Evolutionary conservation across 2,113 vertebrate genomes (phyloP).

Genomic region (Oryzias melastigma): DNA sequence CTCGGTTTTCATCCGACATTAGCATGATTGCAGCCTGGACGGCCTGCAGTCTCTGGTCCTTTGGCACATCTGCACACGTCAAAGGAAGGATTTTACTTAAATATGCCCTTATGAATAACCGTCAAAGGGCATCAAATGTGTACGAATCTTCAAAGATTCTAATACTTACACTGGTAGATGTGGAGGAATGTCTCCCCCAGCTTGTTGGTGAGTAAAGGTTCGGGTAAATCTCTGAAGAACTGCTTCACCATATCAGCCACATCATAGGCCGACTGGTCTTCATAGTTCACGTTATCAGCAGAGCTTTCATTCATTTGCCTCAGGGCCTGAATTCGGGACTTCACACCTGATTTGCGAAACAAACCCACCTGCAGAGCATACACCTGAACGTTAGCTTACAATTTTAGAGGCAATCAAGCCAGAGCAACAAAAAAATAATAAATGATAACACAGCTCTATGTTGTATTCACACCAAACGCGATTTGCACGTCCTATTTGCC

Average conservation of each 20-base stretch:
- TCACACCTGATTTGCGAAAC: conserved; percentile 96
- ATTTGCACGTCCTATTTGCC: no score
- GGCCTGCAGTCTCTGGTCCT: conserved; percentile 91
- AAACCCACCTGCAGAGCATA: conserved; percentile 85
- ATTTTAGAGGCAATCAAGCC: background rate
- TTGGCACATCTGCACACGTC: conserved; percentile 84
- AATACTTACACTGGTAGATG: conserved; percentile 93
- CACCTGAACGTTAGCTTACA: background rate
- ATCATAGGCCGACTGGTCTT: conserved; percentile 95
- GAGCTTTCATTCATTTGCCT: conserved; percentile 94
- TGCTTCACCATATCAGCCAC: conserved; percentile 99
- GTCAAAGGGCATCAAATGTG: background rate
- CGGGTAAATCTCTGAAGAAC: conserved; percentile 95
- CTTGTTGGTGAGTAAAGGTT: conserved; percentile 95
- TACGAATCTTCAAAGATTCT: background rate
- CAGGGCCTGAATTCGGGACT: conserved; percentile 93
- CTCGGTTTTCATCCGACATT: conserved; percentile 94
- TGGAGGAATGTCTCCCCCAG: conserved; percentile 96
- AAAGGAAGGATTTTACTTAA: background rate
- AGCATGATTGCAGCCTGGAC: conserved; percentile 94
- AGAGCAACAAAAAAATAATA: background rate
- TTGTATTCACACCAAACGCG: no score
- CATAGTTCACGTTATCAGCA: conserved; percentile 90
- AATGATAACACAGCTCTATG: no score
- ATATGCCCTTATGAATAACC: background rate